Evolutionary conservation across 2,888 invertebrate genomes (phyloP).

Genomic region (Dorcus hopei): DNA sequence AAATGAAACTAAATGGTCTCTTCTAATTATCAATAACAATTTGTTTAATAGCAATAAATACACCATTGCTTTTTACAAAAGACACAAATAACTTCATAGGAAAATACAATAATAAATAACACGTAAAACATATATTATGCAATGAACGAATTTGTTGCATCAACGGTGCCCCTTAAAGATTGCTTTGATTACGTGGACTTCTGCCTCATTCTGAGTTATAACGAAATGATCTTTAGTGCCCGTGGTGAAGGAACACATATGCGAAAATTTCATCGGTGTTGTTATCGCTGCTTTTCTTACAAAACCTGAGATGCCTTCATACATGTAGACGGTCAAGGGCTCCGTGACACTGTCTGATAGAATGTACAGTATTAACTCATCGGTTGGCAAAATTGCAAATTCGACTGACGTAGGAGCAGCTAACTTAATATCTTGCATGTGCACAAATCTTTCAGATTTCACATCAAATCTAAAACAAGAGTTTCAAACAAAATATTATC

Average conservation of each 20-base stretch:
- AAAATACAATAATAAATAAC: too few relatives aligned
- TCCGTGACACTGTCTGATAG: constrained; percentile 43
- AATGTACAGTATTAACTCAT: constrained; percentile 49
- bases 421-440: constrained; percentile 45
- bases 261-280: constrained; percentile 23
- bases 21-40: too few relatives aligned
- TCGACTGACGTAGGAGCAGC: constrained; percentile 41
- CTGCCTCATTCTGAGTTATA: constrained; percentile 31
- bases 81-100: too few relatives aligned
- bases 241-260: constrained; percentile 33
- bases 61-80: too few relatives aligned
- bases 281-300: constrained; percentile 30
- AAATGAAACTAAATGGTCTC: too few relatives aligned
- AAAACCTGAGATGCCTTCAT: constrained; percentile 49
- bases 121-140: too few relatives aligned
- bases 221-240: constrained; percentile 36
- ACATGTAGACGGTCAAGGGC: constrained; percentile 47
- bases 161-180: constrained; percentile 35
- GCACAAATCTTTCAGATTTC: constrained; percentile 32
- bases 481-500: background rate
- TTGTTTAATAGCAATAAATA: too few relatives aligned
- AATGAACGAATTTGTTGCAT: too few relatives aligned
- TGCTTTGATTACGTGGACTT: constrained; percentile 36
- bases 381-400: constrained; percentile 45
- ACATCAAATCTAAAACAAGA: constrained; percentile 33